Evolutionary conservation across 2,888 invertebrate species (phyloP), one percentile per base, ranked within the genome.

Genomic region (Xestoiulus laeticollis): DNA sequence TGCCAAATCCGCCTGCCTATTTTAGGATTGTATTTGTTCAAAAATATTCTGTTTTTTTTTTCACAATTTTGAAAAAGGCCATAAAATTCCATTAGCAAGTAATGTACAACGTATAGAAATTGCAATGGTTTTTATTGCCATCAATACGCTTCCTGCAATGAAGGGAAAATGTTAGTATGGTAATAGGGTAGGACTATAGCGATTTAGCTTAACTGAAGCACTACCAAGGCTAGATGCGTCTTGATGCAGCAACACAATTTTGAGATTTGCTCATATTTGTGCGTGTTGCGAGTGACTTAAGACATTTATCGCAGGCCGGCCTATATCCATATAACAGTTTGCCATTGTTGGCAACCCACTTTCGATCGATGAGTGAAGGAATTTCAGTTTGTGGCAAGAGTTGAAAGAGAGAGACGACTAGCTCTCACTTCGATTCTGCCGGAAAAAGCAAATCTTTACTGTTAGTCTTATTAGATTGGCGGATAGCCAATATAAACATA

Each of bases 381-480:
- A 84, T 84, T 84, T 43, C 33, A 84, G 84, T 84, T 84, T 19
- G n/a, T 12, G 84, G 22, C 12, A 26, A n/a, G 33, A 8, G 32
- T 8, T 4, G 14, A 84, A 14, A 16, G 84, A 84, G 19, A 26
- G 43, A 4, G 68, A 68, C 22, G 68, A 68, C 68, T 68, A 68
- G 68, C 68, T 68, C 68, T 22, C 68, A 68, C 68, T 68, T 68
- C 68, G 68, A 68, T 26, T 68, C 68, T 68, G 68, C 68, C 68
- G 84, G 43, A 84, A 84, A 84, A 84, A 84, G 84, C 84, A 84
- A 84, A 84, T 84, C 84, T 84, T 84, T 84, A 43, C 84, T 84
- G 84, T 84, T 84, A 84, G 84, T 84, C 84, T 84, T 84, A 84
- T 84, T 84, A 84, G 84, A 84, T 84, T 84, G 84, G 84, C 84